Evolutionary conservation across 2,113 vertebrate genomes (phyloP).

Genomic region (Paratilapia polleni): DNA sequence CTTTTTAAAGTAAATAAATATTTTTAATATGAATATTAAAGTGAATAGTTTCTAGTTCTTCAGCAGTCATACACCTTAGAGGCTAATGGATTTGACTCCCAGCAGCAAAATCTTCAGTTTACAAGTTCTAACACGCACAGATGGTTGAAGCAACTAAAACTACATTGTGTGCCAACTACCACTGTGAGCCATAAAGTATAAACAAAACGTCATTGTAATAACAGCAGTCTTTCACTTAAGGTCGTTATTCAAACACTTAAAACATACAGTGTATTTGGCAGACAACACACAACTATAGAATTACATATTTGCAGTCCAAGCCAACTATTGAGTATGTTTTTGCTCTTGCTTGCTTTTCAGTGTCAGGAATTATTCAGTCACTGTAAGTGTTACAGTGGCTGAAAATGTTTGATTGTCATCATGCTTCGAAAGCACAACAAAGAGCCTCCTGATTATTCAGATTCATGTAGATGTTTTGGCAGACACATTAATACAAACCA

Average conservation of each 20-base stretch:
- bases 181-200: background rate
- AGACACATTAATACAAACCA: background rate
- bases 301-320: background rate
- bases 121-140: background rate
- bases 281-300: background rate
- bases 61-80: background rate
- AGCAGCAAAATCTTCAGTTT: background rate
- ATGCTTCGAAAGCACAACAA: too few relatives aligned
- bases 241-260: background rate
- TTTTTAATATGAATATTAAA: background rate
- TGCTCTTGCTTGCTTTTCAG: too few relatives aligned
- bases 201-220: background rate
- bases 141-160: background rate
- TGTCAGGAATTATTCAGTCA: too few relatives aligned
- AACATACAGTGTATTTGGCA: background rate
- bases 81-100: background rate
- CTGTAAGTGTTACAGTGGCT: too few relatives aligned
- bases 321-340: accelerated
- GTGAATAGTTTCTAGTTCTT: background rate
- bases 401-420: too few relatives aligned
- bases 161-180: background rate
- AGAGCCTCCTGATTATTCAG: background rate
- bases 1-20: background rate
- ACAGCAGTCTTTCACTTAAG: background rate
- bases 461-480: background rate